These are phyloP conservation scores for Hippocampus abdominalis DNA, from an alignment of 2,113 vertebrate species.

Conservation along the genomic window DNA sequence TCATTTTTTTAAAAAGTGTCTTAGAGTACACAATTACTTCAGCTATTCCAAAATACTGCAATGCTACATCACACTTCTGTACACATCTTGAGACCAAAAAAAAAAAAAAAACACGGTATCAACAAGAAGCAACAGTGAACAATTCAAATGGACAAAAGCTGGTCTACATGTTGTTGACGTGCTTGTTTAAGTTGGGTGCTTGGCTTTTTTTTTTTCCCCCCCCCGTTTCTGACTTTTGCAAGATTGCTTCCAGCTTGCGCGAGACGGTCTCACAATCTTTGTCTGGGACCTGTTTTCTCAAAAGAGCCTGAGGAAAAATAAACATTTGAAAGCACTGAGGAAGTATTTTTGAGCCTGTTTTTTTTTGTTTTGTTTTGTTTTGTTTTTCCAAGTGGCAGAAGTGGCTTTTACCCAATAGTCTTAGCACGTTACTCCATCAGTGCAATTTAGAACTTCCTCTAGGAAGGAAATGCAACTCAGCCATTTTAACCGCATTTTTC, in stretches of 20 bases:
- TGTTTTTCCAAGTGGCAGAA: not conserved
- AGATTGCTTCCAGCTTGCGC: conserved; percentile 37
- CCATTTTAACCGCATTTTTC: conserved; percentile 9
- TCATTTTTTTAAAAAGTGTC: not conserved
- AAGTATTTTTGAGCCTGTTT: not conserved
- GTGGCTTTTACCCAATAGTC: conserved; percentile 1
- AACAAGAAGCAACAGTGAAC: not conserved
- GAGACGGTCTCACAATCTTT: conserved; percentile 21
- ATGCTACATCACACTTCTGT: not conserved
- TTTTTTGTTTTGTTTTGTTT: not conserved
- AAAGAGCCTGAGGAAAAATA: conserved; percentile 46
- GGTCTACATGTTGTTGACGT: conserved; percentile 48
- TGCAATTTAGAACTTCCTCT: conserved; percentile 14
- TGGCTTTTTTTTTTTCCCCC: conserved; percentile 17
- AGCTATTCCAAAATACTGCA: not conserved
- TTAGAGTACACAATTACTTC: not conserved
- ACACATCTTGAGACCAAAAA: not conserved
- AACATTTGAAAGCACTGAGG: not conserved
- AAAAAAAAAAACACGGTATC: not conserved
- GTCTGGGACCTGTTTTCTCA: conserved; percentile 40
- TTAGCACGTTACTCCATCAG: conserved; percentile 29
- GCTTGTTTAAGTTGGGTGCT: conserved; percentile 49
- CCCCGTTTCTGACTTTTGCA: conserved; percentile 31
- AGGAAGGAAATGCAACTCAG: conserved; percentile 24
- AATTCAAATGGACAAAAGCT: conserved; percentile 22